Conservation (phyloP, 2,113 vertebrate genomes). For the Machaerirhynchus nigripectus region DNA sequence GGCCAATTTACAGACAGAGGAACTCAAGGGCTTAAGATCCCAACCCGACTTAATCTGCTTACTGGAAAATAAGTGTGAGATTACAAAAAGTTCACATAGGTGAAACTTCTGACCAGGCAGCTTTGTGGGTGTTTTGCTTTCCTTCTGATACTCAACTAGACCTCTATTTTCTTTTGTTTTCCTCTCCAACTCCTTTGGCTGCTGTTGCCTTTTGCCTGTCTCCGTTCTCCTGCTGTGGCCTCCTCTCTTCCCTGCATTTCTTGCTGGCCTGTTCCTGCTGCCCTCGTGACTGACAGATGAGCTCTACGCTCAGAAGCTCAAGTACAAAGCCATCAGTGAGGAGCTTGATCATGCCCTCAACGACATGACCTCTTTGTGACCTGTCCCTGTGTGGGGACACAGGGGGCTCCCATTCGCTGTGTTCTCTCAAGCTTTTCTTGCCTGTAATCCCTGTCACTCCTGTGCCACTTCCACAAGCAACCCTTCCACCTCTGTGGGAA, state of each 20-base stretch:
- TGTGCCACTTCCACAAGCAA: background rate
- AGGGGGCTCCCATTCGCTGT: background rate
- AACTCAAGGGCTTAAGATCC: background rate
- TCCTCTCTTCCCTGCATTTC: slow-evolving; percentile 8
- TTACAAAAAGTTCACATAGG: background rate
- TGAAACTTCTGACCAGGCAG: background rate
- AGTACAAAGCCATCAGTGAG: slow-evolving; percentile 89
- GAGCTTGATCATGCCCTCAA: slow-evolving; percentile 89
- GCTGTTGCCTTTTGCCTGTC: slow-evolving; percentile 36
- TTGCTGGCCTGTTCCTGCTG: background rate
- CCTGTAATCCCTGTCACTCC: background rate
- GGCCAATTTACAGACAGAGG: background rate
- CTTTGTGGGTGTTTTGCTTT: background rate
- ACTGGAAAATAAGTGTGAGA: background rate
- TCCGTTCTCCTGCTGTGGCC: background rate
- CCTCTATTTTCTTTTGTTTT: slow-evolving; percentile 52
- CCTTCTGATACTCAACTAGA: background rate
- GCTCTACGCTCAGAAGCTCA: slow-evolving; percentile 90
- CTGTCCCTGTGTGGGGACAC: background rate
- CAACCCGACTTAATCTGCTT: background rate
- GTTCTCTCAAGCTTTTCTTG: background rate
- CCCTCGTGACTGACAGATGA: slow-evolving; percentile 75
- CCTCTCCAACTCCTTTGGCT: slow-evolving; percentile 33
- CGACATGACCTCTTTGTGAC: slow-evolving; percentile 86
- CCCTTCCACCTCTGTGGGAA: background rate